Conservation (phyloP, 2,797 vertebrate genomes). For the Sphenodon punctatus region DNA sequence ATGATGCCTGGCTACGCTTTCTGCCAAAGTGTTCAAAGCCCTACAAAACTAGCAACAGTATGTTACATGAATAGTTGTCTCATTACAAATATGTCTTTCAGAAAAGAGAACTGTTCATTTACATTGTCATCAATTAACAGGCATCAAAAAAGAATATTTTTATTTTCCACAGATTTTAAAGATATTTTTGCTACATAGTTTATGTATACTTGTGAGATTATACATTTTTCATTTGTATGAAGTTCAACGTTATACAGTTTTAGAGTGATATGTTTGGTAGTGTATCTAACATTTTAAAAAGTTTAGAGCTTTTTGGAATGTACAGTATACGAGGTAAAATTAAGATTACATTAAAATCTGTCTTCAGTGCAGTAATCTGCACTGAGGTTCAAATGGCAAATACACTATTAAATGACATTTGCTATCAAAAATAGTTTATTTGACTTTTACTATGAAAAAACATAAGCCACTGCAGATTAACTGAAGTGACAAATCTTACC, state of each 20-base stretch:
- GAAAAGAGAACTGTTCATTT: accelerated
- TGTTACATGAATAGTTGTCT: background rate
- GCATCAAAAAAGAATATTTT: slow-evolving; percentile 91
- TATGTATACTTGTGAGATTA: slow-evolving; percentile 92
- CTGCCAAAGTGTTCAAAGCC: background rate
- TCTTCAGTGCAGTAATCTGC: slow-evolving; percentile 82
- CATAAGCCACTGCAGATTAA: slow-evolving; percentile 72
- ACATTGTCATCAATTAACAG: slow-evolving; percentile 12
- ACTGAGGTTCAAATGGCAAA: slow-evolving; percentile 91
- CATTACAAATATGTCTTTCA: background rate
- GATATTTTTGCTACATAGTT: slow-evolving; percentile 95
- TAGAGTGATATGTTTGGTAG: slow-evolving; percentile 97
- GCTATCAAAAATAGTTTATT: slow-evolving; percentile 92
- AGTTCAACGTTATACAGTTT: slow-evolving; percentile 84
- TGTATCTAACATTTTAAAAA: slow-evolving; percentile 89
- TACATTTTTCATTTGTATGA: slow-evolving; percentile 87
- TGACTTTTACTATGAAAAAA: slow-evolving; percentile 84
- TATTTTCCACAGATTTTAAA: slow-evolving; percentile 97
- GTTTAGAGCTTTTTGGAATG: slow-evolving; percentile 94
- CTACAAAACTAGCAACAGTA: background rate
- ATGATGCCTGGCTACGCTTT: background rate
- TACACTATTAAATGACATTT: slow-evolving; percentile 92
- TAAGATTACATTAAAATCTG: slow-evolving; percentile 98
- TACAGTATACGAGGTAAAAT: slow-evolving; percentile 99
- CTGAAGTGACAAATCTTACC: slow-evolving; percentile 72